A percentile compares a stretch with the other conserved stretches of the same genome.
Conservation (phyloP, 2,888 invertebrate genomes). For the Perizoma affinitatum region DNA sequence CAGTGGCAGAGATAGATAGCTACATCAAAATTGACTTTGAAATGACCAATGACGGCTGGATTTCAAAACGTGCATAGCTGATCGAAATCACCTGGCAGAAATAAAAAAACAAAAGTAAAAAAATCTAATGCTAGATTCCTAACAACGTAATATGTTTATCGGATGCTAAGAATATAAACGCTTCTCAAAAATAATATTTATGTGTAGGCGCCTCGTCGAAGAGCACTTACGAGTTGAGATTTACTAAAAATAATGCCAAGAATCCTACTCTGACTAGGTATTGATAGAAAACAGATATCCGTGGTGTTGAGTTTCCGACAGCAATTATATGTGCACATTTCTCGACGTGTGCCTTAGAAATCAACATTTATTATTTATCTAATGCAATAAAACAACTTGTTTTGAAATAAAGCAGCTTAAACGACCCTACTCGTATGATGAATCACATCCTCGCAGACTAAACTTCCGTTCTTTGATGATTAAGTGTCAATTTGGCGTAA, state of each 20-base stretch:
- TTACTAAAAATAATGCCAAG: slow-evolving; percentile 54
- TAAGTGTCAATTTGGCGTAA: slow-evolving; percentile 42
- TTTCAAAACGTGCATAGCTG: neutral
- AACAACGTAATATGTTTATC: slow-evolving; percentile 14
- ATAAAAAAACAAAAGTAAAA: neutral
- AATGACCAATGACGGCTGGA: neutral
- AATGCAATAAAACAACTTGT: neutral
- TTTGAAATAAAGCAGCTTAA: slow-evolving; percentile 5
- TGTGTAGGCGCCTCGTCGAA: slow-evolving; percentile 29
- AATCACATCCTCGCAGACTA: slow-evolving; percentile 38
- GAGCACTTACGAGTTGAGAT: slow-evolving; percentile 30
- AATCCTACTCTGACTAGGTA: slow-evolving; percentile 48
- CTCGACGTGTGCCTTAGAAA: slow-evolving; percentile 35
- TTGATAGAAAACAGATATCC: slow-evolving; percentile 65
- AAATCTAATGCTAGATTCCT: slow-evolving; percentile 2
- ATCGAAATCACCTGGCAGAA: neutral
- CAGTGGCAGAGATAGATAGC: too few species aligned
- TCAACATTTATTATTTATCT: neutral
- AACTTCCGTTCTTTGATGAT: slow-evolving; percentile 38
- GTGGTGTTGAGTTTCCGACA: slow-evolving; percentile 60
- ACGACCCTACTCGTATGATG: slow-evolving; percentile 26
- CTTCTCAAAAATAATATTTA: slow-evolving; percentile 42
- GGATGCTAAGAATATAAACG: slow-evolving; percentile 30
- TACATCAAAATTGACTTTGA: too few species aligned
- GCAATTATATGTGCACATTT: slow-evolving; percentile 56